These are phyloP conservation scores for Rana temporaria DNA, from an alignment of 2,113 vertebrate species.

Conservation along the genomic window DNA sequence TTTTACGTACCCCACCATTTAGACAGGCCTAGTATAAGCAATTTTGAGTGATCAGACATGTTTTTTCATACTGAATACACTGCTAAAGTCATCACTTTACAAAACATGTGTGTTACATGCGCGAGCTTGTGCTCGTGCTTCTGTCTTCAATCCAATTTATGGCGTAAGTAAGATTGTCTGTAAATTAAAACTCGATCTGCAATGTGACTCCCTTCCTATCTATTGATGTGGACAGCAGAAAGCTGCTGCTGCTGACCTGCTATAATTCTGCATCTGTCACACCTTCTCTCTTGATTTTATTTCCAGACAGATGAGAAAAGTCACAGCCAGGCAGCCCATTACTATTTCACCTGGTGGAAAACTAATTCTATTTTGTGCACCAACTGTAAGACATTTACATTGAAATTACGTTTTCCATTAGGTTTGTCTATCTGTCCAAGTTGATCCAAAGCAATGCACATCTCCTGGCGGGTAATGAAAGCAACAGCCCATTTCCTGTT, in stretches of 20 bases:
- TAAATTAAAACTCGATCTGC: constrained; percentile 32
- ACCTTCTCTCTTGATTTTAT: constrained; percentile 51
- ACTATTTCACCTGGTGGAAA: constrained; percentile 34
- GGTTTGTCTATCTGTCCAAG: constrained; percentile 37
- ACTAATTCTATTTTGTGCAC: constrained; percentile 49
- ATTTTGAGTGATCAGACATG: too few relatives aligned
- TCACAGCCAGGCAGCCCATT: constrained; percentile 31
- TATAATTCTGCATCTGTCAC: constrained; percentile 48
- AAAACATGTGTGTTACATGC: too few relatives aligned
- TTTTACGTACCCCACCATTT: too few relatives aligned
- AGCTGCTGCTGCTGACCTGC: constrained; percentile 39
- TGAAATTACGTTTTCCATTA: constrained; percentile 37
- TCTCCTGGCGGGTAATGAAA: constrained; percentile 26
- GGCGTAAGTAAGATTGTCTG: constrained; percentile 9
- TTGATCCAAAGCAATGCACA: constrained; percentile 16
- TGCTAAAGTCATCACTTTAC: too few relatives aligned
- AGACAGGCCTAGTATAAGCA: too few relatives aligned
- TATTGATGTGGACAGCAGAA: constrained; percentile 53
- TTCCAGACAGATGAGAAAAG: constrained; percentile 48
- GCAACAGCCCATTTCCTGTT: neutral
- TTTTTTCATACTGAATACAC: too few relatives aligned
- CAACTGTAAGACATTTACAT: constrained; percentile 41
- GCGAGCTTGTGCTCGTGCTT: neutral
- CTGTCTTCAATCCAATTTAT: neutral
- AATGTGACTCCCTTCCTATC: constrained; percentile 20